A percentile compares a stretch with the other conserved stretches of the same genome.
Evolutionary conservation across 1,140 invertebrate genomes (phyloP).

Genomic region (Pygmarrhopalites habei): DNA sequence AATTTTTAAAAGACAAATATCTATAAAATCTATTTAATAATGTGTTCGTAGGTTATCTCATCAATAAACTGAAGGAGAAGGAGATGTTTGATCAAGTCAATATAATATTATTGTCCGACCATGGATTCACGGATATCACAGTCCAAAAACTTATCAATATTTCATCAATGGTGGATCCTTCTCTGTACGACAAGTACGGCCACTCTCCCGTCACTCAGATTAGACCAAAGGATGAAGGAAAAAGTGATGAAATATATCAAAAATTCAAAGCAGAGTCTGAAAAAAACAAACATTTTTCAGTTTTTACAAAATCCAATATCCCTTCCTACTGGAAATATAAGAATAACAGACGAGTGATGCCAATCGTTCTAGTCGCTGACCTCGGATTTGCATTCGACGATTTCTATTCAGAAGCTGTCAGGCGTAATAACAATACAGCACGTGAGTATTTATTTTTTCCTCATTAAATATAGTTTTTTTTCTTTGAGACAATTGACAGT

Average conservation of each 20-base stretch:
- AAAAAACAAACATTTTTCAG: conserved; percentile 47
- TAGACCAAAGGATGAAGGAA: conserved; percentile 49
- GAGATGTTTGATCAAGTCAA: conserved; percentile 53
- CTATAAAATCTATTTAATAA: too few relatives aligned
- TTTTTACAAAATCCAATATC: conserved; percentile 54
- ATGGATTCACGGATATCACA: conserved; percentile 58
- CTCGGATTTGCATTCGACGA: conserved; percentile 53
- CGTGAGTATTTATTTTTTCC: conserved; percentile 40
- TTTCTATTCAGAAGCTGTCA: conserved; percentile 45
- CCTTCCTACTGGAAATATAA: conserved; percentile 55
- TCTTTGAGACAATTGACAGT: not conserved
- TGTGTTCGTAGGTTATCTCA: too few relatives aligned
- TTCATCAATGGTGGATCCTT: conserved; percentile 48
- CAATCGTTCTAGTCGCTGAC: conserved; percentile 53
- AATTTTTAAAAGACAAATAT: too few relatives aligned
- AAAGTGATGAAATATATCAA: conserved; percentile 49
- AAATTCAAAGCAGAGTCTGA: conserved; percentile 46
- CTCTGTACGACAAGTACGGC: conserved; percentile 46
- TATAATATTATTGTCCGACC: conserved; percentile 64
- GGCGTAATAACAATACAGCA: conserved; percentile 48
- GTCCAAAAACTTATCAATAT: conserved; percentile 53
- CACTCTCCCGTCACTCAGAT: conserved; percentile 50
- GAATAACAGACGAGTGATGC: conserved; percentile 52
- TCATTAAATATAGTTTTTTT: not conserved
- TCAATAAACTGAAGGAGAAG: conserved; percentile 48